A percentile compares a stretch with the other conserved stretches of the same genome.
These are phyloP conservation scores for Temnothorax longispinosus DNA, from an alignment of 1,140 invertebrate species.

Conservation along the genomic window DNA sequence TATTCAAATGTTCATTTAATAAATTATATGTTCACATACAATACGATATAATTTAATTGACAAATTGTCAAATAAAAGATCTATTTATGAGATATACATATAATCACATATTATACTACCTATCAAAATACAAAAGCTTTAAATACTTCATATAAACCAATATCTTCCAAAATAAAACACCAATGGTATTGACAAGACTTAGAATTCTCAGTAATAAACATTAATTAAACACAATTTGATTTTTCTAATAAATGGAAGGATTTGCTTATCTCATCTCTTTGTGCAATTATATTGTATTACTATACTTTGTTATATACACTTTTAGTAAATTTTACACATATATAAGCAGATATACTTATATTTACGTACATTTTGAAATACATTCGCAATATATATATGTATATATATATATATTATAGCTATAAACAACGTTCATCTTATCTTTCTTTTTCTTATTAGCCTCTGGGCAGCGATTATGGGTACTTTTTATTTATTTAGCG, in stretches of 20 bases:
- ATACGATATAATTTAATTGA: too few relatives aligned
- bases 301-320: conserved; percentile 6
- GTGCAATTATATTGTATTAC: neutral
- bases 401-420: neutral
- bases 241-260: neutral
- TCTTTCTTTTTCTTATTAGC: neutral
- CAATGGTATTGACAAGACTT: neutral
- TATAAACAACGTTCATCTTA: neutral
- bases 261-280: neutral
- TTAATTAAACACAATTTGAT: neutral
- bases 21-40: too few relatives aligned
- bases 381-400: neutral
- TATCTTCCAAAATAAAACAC: neutral
- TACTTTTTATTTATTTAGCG: too few relatives aligned
- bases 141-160: neutral
- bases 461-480: too few relatives aligned
- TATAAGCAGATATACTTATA: neutral
- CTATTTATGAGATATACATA: too few relatives aligned
- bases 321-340: neutral
- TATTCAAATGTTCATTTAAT: too few relatives aligned
- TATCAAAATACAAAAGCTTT: too few relatives aligned
- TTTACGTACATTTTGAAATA: neutral
- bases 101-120: too few relatives aligned
- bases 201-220: neutral
- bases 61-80: too few relatives aligned